Conservation (phyloP, 1,140 invertebrate genomes). For the Agrypnia vestita region DNA sequence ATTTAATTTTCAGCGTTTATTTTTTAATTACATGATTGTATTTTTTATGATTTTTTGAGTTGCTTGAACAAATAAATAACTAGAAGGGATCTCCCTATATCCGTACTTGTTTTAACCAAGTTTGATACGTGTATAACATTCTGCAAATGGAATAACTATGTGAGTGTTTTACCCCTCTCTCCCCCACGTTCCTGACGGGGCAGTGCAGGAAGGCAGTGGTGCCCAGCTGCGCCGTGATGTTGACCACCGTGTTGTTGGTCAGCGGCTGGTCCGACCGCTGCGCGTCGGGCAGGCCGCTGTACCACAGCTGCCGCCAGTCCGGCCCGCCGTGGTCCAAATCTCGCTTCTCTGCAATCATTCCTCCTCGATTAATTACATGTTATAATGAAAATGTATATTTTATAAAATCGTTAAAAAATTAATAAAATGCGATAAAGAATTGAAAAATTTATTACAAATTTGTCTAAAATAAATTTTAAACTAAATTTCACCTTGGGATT, state of each 20-base stretch:
- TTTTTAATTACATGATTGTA: too few relatives aligned
- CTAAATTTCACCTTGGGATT: too few relatives aligned
- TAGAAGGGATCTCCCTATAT: too few relatives aligned
- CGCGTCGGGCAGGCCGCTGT: constrained; percentile 73
- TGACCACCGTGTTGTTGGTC: constrained; percentile 63
- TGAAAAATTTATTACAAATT: too few relatives aligned
- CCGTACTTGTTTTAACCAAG: too few relatives aligned
- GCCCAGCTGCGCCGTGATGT: constrained; percentile 72
- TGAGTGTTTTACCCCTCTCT: constrained; percentile 60
- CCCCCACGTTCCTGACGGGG: constrained; percentile 68
- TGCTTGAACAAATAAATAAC: too few relatives aligned
- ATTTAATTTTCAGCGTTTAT: too few relatives aligned
- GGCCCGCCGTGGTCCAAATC: constrained; percentile 62
- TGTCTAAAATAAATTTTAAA: neutral
- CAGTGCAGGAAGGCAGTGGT: constrained; percentile 73
- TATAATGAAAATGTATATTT: neutral
- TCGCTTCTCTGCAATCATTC: constrained; percentile 45
- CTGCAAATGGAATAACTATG: constrained; percentile 22
- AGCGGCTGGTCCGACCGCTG: constrained; percentile 75
- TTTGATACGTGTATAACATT: too few relatives aligned
- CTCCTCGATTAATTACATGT: too few relatives aligned
- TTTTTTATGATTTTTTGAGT: too few relatives aligned
- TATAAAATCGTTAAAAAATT: constrained; percentile 26
- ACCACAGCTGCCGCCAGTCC: constrained; percentile 77
- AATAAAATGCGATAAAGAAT: constrained; percentile 29